Conservation (phyloP, 2,113 vertebrate species). For the Anas platyrhynchos region DNA sequence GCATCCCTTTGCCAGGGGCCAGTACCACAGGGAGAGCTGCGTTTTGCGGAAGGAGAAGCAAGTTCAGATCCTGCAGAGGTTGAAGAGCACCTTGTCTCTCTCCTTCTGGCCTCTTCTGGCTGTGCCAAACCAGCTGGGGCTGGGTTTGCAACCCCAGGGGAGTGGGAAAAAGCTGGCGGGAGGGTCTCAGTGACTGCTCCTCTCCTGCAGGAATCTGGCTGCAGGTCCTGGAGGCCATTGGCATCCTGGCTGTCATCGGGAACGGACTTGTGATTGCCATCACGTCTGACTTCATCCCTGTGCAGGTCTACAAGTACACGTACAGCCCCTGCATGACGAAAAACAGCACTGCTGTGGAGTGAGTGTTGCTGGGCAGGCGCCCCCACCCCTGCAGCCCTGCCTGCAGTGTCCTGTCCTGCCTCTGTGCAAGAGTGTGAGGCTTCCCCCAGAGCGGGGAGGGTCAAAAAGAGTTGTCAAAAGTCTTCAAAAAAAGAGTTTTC, state of each 20-base stretch:
- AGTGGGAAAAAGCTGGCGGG: background rate
- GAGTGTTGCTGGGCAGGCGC: conserved; percentile 29
- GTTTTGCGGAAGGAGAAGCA: background rate
- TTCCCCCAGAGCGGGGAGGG: rapidly evolving
- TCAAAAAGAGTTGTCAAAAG: background rate
- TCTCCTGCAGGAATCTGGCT: conserved; percentile 85
- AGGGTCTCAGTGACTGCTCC: background rate
- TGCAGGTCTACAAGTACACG: conserved; percentile 86
- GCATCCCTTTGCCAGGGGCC: background rate
- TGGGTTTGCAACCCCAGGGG: no score
- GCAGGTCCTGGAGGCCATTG: conserved; percentile 86
- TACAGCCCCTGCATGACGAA: conserved; percentile 82
- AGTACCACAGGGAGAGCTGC: background rate
- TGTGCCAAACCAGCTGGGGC: background rate
- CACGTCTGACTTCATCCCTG: conserved; percentile 91
- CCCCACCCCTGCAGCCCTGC: background rate
- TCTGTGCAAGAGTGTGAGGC: rapidly evolving
- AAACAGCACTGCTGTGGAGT: conserved; percentile 68
- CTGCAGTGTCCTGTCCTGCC: background rate
- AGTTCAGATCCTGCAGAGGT: background rate
- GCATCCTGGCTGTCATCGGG: conserved; percentile 90
- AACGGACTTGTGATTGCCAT: conserved; percentile 92
- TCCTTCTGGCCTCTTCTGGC: background rate
- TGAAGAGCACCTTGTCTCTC: background rate
- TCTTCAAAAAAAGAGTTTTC: background rate